These are phyloP conservation scores for Strix occidentalis DNA, from an alignment of 2,797 vertebrate genomes.

Conservation along the genomic window DNA sequence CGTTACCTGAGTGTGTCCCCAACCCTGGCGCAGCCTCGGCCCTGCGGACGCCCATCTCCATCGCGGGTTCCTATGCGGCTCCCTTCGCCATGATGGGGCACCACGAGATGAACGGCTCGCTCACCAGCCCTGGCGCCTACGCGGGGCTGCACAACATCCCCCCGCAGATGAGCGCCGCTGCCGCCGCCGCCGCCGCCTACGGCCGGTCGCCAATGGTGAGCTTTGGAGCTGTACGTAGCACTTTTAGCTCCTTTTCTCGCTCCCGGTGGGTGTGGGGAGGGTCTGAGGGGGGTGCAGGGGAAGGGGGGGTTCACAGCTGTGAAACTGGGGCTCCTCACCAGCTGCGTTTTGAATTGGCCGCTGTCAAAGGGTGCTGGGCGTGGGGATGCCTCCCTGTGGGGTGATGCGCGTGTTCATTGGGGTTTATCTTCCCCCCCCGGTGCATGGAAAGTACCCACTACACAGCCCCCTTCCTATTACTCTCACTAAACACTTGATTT, in stretches of 20 bases:
- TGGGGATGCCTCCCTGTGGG: not conserved
- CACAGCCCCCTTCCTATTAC: no score
- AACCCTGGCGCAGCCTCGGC: conserved; percentile 78
- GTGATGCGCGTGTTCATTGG: not conserved
- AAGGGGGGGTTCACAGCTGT: no score
- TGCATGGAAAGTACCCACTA: fast-evolving
- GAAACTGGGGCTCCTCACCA: fast-evolving
- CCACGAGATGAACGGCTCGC: conserved; percentile 94
- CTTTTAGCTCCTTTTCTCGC: conserved; percentile 72
- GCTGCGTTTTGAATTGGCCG: fast-evolving
- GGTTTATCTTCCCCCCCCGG: fast-evolving
- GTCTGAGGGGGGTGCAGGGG: fast-evolving
- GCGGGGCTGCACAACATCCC: conserved; percentile 90
- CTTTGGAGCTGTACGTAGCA: conserved; percentile 82
- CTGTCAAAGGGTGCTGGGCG: fast-evolving
- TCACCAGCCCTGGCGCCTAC: conserved; percentile 89
- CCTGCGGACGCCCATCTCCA: conserved; percentile 90
- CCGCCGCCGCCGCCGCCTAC: conserved; percentile 83
- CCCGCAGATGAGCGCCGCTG: conserved; percentile 91
- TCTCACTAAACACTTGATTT: fast-evolving
- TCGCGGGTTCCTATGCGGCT: conserved; percentile 85
- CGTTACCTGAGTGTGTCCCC: fast-evolving
- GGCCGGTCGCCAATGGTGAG: conserved; percentile 92
- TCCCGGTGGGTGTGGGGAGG: not conserved
- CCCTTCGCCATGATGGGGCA: conserved; percentile 98